phyloP scores from a whole-genome alignment of 1,140 invertebrate species.

The Cyrtorhinus lividipennis region DNA sequence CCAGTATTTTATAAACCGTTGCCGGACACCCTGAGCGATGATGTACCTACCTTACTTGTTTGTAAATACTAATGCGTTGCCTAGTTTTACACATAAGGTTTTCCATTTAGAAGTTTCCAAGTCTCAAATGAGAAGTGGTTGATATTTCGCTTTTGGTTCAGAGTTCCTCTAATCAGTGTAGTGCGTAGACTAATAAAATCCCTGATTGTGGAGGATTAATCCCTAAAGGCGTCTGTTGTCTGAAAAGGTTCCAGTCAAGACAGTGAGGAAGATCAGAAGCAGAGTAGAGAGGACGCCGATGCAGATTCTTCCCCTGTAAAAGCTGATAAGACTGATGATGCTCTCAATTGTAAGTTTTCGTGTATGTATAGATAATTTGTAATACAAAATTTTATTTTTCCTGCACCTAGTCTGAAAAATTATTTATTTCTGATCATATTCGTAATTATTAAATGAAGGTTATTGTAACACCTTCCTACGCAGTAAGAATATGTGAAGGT shows the following conservation, averaged over 20 bases:
- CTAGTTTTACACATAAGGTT: too few species aligned
- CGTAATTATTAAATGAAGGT: too few species aligned
- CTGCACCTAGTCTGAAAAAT: too few species aligned
- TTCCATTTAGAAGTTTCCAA: too few species aligned
- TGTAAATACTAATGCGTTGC: not conserved
- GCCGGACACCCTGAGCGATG: not conserved
- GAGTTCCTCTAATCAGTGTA: not conserved
- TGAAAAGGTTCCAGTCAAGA: not conserved
- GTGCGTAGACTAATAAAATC: not conserved
- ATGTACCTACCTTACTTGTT: not conserved
- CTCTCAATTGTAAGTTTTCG: constrained; percentile 5
- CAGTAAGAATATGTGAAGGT: too few species aligned
- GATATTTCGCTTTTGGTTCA: not conserved
- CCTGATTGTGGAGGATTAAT: not conserved
- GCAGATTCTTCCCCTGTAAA: not conserved
- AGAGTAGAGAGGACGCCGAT: not conserved
- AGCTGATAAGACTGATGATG: not conserved
- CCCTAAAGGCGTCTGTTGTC: not conserved
- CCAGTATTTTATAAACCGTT: not conserved
- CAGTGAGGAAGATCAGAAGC: constrained; percentile 1
- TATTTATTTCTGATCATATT: too few species aligned
- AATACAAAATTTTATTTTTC: too few species aligned
- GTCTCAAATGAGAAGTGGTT: not conserved
- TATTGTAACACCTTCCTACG: too few species aligned
- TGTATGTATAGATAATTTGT: too few species aligned